phyloP scores from a whole-genome alignment of 2,888 invertebrate genomes.

The Lasioglossum oenotherae region DNA sequence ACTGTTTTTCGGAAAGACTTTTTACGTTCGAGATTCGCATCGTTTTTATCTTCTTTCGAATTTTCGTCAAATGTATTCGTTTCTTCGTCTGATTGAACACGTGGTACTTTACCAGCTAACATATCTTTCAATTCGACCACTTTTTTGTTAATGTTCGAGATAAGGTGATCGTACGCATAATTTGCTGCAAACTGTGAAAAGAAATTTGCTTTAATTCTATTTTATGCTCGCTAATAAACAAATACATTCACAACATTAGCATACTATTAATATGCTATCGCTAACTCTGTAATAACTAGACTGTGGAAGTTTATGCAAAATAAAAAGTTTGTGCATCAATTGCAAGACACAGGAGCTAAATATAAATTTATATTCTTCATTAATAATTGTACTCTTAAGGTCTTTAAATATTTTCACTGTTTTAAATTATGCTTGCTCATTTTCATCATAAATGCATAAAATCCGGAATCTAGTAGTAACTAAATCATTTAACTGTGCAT shows the following conservation, averaged over 20 bases:
- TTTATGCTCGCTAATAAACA: neutral
- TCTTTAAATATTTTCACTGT: too few relatives aligned
- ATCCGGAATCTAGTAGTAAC: neutral
- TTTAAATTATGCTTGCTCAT: too few relatives aligned
- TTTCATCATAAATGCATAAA: too few relatives aligned
- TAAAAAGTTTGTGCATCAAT: too few relatives aligned
- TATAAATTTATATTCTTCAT: too few relatives aligned
- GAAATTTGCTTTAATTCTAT: neutral
- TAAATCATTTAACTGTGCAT: constrained; percentile 5
- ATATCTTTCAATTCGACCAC: constrained; percentile 90
- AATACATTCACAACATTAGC: constrained; percentile 10
- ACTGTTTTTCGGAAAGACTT: constrained; percentile 89
- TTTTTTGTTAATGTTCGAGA: constrained; percentile 92
- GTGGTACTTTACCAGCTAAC: constrained; percentile 86
- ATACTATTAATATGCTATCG: constrained; percentile 13
- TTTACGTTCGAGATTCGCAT: constrained; percentile 85
- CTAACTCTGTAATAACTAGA: constrained; percentile 13
- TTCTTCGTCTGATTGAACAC: constrained; percentile 75
- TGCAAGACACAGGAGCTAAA: too few relatives aligned
- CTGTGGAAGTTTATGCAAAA: too few relatives aligned
- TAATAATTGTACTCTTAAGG: too few relatives aligned
- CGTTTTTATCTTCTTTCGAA: constrained; percentile 81
- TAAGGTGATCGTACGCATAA: constrained; percentile 94
- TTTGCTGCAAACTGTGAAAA: constrained; percentile 92
- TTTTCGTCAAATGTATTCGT: constrained; percentile 84